These are phyloP conservation scores for Drosophila recens DNA, from an alignment of 2,888 invertebrate genomes.

Conservation along the genomic window DNA sequence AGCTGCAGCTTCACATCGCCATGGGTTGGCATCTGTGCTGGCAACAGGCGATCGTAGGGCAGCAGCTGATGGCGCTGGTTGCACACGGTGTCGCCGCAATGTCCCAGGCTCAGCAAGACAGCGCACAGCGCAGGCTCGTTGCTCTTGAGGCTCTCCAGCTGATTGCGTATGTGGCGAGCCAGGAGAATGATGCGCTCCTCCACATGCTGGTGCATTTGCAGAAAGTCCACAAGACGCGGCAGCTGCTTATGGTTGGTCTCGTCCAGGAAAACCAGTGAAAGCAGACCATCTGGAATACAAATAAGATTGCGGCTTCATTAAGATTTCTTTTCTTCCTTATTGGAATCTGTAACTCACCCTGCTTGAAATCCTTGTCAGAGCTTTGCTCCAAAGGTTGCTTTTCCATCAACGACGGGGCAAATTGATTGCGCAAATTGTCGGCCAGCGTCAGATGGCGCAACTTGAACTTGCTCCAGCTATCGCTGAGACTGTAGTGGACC, in stretches of 20 bases:
- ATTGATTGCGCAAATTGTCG: slow-evolving; percentile 47
- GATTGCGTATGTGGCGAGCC: slow-evolving; percentile 42
- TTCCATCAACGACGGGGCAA: neutral
- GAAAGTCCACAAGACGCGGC: slow-evolving; percentile 65
- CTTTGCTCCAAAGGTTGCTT: neutral
- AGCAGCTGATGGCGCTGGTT: slow-evolving; percentile 51
- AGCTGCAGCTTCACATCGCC: slow-evolving; percentile 60
- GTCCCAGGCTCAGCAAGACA: slow-evolving; percentile 43
- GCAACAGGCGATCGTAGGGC: slow-evolving; percentile 24
- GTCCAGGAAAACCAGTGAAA: slow-evolving; percentile 55
- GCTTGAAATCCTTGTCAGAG: neutral
- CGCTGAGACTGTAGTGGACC: slow-evolving; percentile 57
- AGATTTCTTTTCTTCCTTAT: neutral
- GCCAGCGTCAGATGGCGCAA: slow-evolving; percentile 45
- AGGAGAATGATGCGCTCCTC: slow-evolving; percentile 41
- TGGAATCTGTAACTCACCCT: slow-evolving; percentile 5
- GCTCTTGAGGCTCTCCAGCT: slow-evolving; percentile 13
- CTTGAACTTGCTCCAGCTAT: slow-evolving; percentile 62
- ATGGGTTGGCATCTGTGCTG: slow-evolving; percentile 3
- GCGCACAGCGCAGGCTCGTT: slow-evolving; percentile 42
- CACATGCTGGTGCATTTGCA: slow-evolving; percentile 48
- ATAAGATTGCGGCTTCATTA: neutral
- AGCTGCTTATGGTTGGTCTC: slow-evolving; percentile 53
- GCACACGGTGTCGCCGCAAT: slow-evolving; percentile 40
- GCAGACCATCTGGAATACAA: slow-evolving; percentile 17